Conservation (phyloP, 2,797 vertebrate species). For the Trematomus bernacchii region DNA sequence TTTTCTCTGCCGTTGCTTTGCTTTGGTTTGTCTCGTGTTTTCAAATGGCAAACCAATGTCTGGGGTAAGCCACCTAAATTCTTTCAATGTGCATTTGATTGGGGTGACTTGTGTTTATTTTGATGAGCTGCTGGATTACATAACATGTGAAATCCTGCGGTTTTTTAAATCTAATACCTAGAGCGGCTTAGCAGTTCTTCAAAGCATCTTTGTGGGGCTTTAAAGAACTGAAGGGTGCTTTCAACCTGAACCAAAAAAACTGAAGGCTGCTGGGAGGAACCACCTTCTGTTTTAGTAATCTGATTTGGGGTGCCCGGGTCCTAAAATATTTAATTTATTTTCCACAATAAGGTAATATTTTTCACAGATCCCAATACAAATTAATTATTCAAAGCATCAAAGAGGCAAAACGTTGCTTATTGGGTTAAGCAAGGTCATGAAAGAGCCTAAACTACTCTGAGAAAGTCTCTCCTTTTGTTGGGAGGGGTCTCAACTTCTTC, state of each 20-base stretch:
- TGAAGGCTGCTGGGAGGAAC: background rate
- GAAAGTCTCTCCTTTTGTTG: too few relatives aligned
- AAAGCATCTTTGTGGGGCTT: conserved; percentile 48
- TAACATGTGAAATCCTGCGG: conserved; percentile 57
- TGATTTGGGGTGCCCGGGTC: background rate
- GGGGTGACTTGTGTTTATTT: conserved; percentile 58
- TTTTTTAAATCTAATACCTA: conserved; percentile 54
- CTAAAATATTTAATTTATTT: background rate
- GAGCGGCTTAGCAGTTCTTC: conserved; percentile 60
- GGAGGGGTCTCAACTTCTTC: too few relatives aligned
- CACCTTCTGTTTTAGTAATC: background rate
- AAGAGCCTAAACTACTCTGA: too few relatives aligned
- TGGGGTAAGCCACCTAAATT: conserved; percentile 34
- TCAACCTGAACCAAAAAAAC: conserved; percentile 26
- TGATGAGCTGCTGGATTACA: conserved; percentile 57
- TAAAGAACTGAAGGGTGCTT: conserved; percentile 41
- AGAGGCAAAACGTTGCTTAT: too few relatives aligned
- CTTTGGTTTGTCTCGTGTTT: conserved; percentile 26
- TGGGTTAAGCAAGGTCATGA: too few relatives aligned
- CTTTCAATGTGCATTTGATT: conserved; percentile 49
- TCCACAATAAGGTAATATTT: too few relatives aligned
- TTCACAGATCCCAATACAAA: too few relatives aligned
- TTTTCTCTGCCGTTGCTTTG: background rate
- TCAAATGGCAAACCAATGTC: conserved; percentile 22
- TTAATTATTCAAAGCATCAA: too few relatives aligned